Percentiles rank a stretch among this genome's conserved stretches.
phyloP scores from a whole-genome alignment of 2,888 invertebrate genomes.

The Spilarctia lutea region DNA sequence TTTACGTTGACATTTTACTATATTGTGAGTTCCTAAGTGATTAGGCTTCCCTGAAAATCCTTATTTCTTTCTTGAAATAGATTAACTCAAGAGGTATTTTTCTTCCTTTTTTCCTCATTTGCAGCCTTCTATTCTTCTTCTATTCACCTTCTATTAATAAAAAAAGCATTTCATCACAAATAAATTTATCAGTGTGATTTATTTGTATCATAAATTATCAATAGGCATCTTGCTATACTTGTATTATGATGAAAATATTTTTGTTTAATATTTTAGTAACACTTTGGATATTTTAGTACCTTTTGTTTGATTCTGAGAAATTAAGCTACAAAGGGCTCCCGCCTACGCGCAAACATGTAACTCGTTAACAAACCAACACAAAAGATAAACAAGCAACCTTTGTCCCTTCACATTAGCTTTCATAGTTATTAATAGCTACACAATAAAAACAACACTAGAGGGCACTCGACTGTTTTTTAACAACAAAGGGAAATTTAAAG shows the following conservation, averaged over 20 bases:
- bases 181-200: background rate
- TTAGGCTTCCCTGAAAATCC: background rate
- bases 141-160: background rate
- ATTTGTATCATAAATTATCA: background rate
- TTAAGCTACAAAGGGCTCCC: background rate
- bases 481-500: slow-evolving; percentile 7
- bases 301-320: slow-evolving; percentile 5
- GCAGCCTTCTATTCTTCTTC: no score
- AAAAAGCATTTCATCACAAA: background rate
- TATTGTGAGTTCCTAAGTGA: background rate
- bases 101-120: no score
- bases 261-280: background rate
- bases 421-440: slow-evolving; percentile 8
- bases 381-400: slow-evolving; percentile 15
- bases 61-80: background rate
- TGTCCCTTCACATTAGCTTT: slow-evolving; percentile 7
- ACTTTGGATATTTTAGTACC: background rate
- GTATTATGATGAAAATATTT: background rate
- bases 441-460: slow-evolving; percentile 9
- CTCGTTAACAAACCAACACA: slow-evolving; percentile 14
- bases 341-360: slow-evolving; percentile 1
- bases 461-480: background rate
- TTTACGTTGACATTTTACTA: background rate
- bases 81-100: no score
- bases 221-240: background rate